phyloP scores from a whole-genome alignment of 2,797 vertebrate genomes.

The Acanthurus tractus region DNA sequence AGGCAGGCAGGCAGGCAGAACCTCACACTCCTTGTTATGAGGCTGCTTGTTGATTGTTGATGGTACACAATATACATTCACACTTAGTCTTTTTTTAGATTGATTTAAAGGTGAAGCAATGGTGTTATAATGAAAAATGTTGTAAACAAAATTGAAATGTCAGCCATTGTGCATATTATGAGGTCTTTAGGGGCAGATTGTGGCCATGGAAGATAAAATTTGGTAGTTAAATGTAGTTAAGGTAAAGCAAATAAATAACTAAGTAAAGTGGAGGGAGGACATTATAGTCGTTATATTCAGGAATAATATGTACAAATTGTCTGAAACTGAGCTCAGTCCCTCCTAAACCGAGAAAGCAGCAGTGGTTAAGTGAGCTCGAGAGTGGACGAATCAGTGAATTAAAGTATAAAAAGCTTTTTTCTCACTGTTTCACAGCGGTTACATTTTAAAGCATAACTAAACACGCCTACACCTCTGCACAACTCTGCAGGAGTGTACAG shows the following conservation, averaged over 20 bases:
- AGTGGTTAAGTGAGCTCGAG: too few relatives aligned
- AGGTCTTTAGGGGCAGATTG: not conserved
- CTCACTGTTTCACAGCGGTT: too few relatives aligned
- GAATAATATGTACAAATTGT: too few relatives aligned
- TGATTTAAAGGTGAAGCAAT: not conserved
- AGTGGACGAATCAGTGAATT: not conserved
- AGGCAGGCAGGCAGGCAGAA: constrained; percentile 55
- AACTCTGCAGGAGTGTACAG: too few relatives aligned
- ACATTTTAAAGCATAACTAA: too few relatives aligned
- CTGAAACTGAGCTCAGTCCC: too few relatives aligned
- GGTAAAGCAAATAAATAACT: not conserved
- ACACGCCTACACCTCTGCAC: too few relatives aligned
- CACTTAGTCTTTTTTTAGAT: not conserved
- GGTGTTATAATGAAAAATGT: not conserved
- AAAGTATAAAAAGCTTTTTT: not conserved
- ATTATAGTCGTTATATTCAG: not conserved
- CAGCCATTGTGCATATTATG: not conserved
- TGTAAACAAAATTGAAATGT: not conserved
- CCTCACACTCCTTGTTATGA: constrained; percentile 42
- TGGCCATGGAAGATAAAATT: too few relatives aligned
- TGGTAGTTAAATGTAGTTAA: too few relatives aligned
- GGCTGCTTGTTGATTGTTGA: constrained; percentile 43
- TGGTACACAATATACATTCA: constrained; percentile 18
- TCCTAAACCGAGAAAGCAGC: too few relatives aligned
- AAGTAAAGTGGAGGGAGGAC: not conserved